Conservation (phyloP, 2,888 invertebrate species). For the Lepas anatifera region DNA sequence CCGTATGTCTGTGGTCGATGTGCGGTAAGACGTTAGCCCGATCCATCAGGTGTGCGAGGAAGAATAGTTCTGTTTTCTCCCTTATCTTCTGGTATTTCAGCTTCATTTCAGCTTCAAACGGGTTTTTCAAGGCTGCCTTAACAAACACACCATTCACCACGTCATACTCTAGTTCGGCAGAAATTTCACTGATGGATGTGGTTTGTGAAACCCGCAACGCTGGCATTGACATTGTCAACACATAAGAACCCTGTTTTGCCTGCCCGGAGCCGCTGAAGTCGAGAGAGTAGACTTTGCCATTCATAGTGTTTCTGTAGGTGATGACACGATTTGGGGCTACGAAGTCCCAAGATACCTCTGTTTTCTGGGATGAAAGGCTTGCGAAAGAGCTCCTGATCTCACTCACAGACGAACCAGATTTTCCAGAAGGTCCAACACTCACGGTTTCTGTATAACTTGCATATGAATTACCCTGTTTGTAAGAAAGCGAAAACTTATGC, state of each 20-base stretch:
- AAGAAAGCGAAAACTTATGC: no score
- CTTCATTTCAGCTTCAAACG: background rate
- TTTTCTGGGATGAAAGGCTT: no score
- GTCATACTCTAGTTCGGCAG: no score
- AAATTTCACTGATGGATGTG: background rate
- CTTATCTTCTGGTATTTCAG: background rate
- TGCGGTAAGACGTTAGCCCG: background rate
- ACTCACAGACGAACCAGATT: no score
- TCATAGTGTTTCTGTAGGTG: no score
- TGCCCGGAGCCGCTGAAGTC: background rate
- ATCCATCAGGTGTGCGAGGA: background rate
- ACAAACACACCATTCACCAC: background rate
- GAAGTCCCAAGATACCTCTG: background rate
- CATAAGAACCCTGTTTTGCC: no score
- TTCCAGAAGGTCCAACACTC: no score
- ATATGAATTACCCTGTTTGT: no score
- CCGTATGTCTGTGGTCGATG: background rate
- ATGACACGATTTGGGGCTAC: background rate
- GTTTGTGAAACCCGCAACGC: background rate
- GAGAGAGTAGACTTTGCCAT: background rate
- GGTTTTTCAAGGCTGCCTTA: background rate
- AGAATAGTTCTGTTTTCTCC: background rate
- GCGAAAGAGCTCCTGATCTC: no score
- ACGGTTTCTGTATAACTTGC: no score
- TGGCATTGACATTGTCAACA: background rate